Base-by-base conservation (phyloP, 2,888 invertebrate species). In the Euzophera pinguis region DNA sequence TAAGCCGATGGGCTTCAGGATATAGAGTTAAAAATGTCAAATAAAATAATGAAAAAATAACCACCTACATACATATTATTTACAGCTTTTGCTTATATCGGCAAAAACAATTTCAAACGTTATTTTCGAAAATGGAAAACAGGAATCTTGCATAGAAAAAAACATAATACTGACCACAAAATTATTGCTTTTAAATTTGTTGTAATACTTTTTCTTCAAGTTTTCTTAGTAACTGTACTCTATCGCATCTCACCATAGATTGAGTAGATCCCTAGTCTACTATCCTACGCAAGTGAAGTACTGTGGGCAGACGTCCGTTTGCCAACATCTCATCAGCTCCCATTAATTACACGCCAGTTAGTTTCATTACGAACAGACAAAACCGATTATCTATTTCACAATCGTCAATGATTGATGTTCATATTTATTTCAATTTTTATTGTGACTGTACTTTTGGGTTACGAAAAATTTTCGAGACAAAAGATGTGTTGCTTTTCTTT, bases 331-430 rank as follows among this genome's bases (percentile, higher is more conserved):
- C 69, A 74, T 77, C 73, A 67, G 65, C 71, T 65, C 69, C 71
- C 83, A 88, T 88, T 86, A 85, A 88, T 88, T 84, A 85, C 74
- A 67, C 65, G 67, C 77, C 76, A 75, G 78, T 84, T 81, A 82
- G 74, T 71, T 81, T 79, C 81, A 84, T 88, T 87, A 86, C 79
- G 78, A 78, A 80, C 78, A 81, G 84, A 81, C 79, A 75, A 77
- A 78, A 79, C 80, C 81, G 80, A 82, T 82, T 82, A 80, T 67
- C 60, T 63, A 64, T 78, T 74, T 71, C 75, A 77, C 73, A 75
- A 80, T 63, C 62, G 53, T 22, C 49, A 59, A 32, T 51, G 63
- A 63, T 60, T 69, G 63, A 58, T 59, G 54, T 54, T 54, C 54
- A 58, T 81, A 83, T 85, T 84, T 81, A 84, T 84, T 74, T 71